These are phyloP conservation scores for Struthidea cinerea DNA, from an alignment of 2,113 vertebrate species.

Conservation along the genomic window DNA sequence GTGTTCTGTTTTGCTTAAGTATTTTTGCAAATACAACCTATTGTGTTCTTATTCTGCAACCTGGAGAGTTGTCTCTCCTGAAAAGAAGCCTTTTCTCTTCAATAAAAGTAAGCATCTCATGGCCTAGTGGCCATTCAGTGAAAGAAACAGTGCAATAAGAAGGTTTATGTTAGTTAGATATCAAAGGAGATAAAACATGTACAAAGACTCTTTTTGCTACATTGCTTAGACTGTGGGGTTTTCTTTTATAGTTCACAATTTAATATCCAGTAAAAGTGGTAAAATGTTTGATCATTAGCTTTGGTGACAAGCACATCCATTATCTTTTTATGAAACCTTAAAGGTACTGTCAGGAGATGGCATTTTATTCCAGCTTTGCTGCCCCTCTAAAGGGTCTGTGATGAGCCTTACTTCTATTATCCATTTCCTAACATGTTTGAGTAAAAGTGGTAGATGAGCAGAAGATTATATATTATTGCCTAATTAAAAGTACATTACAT, in stretches of 20 bases:
- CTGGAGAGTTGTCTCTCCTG: not conserved
- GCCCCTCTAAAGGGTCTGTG: not conserved
- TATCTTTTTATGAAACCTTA: slow-evolving; percentile 66
- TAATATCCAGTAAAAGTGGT: slow-evolving; percentile 46
- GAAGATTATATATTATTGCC: slow-evolving; percentile 59
- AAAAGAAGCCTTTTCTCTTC: not conserved
- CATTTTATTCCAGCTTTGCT: slow-evolving; percentile 41
- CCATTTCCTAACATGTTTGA: not conserved
- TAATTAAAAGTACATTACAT: slow-evolving; percentile 59
- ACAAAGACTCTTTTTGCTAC: not conserved
- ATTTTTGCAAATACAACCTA: not conserved
- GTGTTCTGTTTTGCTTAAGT: not conserved
- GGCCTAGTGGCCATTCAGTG: not conserved
- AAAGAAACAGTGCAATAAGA: not conserved
- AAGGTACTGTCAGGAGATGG: slow-evolving; percentile 40
- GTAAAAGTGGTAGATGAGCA: slow-evolving; percentile 48
- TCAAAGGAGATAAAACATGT: not conserved
- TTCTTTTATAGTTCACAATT: slow-evolving; percentile 23
- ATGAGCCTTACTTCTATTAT: not conserved
- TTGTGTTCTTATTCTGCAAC: not conserved
- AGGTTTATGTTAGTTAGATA: not conserved
- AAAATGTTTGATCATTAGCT: slow-evolving; percentile 58
- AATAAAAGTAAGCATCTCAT: not conserved
- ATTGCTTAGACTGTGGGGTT: not conserved
- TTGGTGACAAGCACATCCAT: slow-evolving; percentile 56